These are phyloP conservation scores for Nerophis lumbriciformis DNA, from an alignment of 2,113 vertebrate genomes.

Conservation along the genomic window DNA sequence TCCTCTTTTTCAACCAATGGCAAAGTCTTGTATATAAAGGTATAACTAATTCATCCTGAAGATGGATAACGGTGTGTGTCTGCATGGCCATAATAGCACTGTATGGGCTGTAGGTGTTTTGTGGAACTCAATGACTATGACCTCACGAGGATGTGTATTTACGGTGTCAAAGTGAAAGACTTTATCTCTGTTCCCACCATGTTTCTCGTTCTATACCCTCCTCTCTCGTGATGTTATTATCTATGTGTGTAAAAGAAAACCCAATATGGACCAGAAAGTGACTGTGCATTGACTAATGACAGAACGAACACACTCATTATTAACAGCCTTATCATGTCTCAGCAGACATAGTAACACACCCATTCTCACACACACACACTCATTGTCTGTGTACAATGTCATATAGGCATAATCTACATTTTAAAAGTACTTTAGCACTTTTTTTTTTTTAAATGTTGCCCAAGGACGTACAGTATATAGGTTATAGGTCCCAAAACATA, in stretches of 20 bases:
- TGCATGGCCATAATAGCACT: slow-evolving; percentile 9
- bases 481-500: slow-evolving; percentile 15
- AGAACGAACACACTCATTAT: slow-evolving; percentile 45
- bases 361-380: slow-evolving; percentile 11
- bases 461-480: slow-evolving; percentile 9
- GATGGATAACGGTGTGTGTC: slow-evolving; percentile 8
- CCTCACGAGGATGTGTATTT: slow-evolving; percentile 5
- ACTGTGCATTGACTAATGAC: slow-evolving; percentile 57
- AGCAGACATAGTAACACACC: slow-evolving; percentile 37
- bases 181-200: slow-evolving; percentile 11
- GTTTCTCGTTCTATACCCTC: slow-evolving; percentile 15
- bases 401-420: slow-evolving; percentile 38
- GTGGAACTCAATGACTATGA: slow-evolving; percentile 13
- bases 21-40: slow-evolving; percentile 21
- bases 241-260: slow-evolving; percentile 27
- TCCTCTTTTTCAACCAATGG: background rate
- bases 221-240: slow-evolving; percentile 20
- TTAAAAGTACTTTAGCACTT: slow-evolving; percentile 9
- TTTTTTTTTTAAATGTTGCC: slow-evolving; percentile 14
- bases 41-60: slow-evolving; percentile 29
- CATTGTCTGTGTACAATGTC: background rate
- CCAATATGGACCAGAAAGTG: slow-evolving; percentile 43
- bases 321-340: slow-evolving; percentile 60
- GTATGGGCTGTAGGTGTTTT: slow-evolving; percentile 6
- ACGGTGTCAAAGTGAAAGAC: background rate